Evolutionary conservation across 2,888 invertebrate genomes (phyloP).

Genomic region (Eugnorisma glareosa): DNA sequence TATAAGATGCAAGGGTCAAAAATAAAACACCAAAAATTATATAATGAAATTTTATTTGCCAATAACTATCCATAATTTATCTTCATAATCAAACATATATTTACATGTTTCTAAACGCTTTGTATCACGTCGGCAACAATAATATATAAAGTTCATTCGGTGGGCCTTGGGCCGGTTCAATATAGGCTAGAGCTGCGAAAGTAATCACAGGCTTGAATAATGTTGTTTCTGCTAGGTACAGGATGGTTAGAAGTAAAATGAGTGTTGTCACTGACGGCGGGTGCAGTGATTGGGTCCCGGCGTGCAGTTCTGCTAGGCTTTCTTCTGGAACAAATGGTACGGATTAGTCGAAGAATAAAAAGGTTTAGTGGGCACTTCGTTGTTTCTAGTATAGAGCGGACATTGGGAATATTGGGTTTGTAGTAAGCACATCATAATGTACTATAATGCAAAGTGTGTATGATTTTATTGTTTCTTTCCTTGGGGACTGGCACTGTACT

Average conservation of each 20-base stretch:
- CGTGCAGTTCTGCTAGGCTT: conserved; percentile 89
- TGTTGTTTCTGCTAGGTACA: conserved; percentile 71
- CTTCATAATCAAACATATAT: conserved; percentile 68
- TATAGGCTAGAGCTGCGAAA: conserved; percentile 73
- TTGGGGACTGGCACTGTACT: too few relatives aligned
- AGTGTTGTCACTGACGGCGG: conserved; percentile 74
- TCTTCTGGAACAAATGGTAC: conserved; percentile 87
- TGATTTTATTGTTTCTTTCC: too few relatives aligned
- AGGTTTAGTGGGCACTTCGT: neutral
- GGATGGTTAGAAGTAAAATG: conserved; percentile 73
- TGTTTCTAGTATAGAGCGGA: neutral
- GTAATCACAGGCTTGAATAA: conserved; percentile 75
- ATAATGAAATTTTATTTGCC: conserved; percentile 88
- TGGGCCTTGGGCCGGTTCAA: conserved; percentile 73
- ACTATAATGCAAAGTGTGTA: too few relatives aligned
- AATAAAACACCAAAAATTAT: conserved; percentile 74
- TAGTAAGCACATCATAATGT: too few relatives aligned
- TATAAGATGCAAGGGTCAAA: too few relatives aligned
- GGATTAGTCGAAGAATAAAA: conserved; percentile 67
- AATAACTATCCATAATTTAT: conserved; percentile 83
- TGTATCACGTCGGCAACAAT: conserved; percentile 86
- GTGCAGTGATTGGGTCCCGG: conserved; percentile 75
- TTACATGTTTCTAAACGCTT: conserved; percentile 73
- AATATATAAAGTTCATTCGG: conserved; percentile 74
- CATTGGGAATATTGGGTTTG: too few relatives aligned